These are phyloP conservation scores for Cataglyphis rosenhaueri DNA, from an alignment of 2,888 invertebrate species.

Conservation along the genomic window DNA sequence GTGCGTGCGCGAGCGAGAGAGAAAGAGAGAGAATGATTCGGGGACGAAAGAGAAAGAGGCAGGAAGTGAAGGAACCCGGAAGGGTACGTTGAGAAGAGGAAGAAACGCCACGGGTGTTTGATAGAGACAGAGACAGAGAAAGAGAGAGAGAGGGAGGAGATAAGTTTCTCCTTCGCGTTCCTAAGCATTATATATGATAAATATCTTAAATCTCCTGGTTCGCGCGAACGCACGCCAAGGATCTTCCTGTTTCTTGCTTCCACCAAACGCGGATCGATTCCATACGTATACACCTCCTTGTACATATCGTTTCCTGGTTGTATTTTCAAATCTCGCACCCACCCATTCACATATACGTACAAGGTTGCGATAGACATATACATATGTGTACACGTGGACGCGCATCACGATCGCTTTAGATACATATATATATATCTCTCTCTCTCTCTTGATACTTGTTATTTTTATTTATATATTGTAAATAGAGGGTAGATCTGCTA, in stretches of 20 bases:
- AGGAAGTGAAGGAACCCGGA: constrained; percentile 53
- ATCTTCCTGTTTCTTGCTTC: constrained; percentile 73
- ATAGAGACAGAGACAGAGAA: neutral
- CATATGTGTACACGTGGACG: neutral
- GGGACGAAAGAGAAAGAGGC: constrained; percentile 35
- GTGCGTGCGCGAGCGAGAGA: constrained; percentile 19
- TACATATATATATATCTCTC: too few species aligned
- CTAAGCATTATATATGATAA: constrained; percentile 67
- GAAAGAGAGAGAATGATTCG: neutral
- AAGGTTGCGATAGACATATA: constrained; percentile 7
- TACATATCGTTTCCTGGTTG: constrained; percentile 60
- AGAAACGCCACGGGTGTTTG: constrained; percentile 31
- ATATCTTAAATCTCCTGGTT: constrained; percentile 73
- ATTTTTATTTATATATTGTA: too few species aligned
- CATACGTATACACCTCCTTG: neutral
- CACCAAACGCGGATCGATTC: constrained; percentile 22
- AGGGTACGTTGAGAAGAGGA: constrained; percentile 25
- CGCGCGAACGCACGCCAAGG: constrained; percentile 69
- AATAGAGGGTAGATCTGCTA: neutral
- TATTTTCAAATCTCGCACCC: constrained; percentile 60
- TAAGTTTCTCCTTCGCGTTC: constrained; percentile 39
- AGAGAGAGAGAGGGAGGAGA: neutral
- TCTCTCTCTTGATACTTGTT: too few species aligned
- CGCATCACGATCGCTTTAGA: constrained; percentile 13
- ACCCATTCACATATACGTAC: constrained; percentile 22